Base-by-base conservation (phyloP, 2,113 vertebrate genomes). In the Pangasianodon gigas region DNA sequence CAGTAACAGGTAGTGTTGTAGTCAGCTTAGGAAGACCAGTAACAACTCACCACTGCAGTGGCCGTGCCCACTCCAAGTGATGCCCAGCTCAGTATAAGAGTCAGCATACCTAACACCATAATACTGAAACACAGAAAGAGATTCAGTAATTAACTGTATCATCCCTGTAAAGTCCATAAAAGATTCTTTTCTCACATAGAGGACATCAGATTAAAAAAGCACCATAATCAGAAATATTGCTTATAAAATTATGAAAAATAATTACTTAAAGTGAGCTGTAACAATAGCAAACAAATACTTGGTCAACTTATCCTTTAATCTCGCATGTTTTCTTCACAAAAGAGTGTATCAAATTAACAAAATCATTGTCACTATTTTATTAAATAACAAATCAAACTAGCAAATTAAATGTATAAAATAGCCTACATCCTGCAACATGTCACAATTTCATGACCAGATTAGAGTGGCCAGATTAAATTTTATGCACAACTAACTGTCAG, bases 1-100 rank as follows among this genome's bases (percentile, higher is more conserved):
- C 8, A 37, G n/a, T 21, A 75, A 44, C 71, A 75, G 24, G 81
- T 48, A 52, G 4, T 71, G 19, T 41, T 26, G 8, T 21, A 71
- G 44, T 11, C 26, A 41, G 24, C 1, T 11, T 19, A n/a, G 14
- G 10, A 75, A 26, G 19, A 82, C 46, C 56, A 82, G 71, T 16
- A 24, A n/a, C 24, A 48, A 88, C 98, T 98, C 94, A 99, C 98
- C 96, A 99, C 97, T 0, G 98, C 97, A 0, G 95, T 95, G 0
- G 97, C 95, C 0, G 93, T 93, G 87, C 96, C 97, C 0, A 92
- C 94, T 0, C 98, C 97, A 92, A 98, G 92, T 2, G 98, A 98
- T 0, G 95, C 95, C 98, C 98, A 99, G 95, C 97, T 98, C 94
- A 99, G 95, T 91, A 97, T 85, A 92, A 99, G 92, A 3, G 96